Percentiles rank a stretch among this genome's conserved stretches.
phyloP scores from a whole-genome alignment of 2,113 vertebrate genomes.

The Rhinichthys klamathensis region DNA sequence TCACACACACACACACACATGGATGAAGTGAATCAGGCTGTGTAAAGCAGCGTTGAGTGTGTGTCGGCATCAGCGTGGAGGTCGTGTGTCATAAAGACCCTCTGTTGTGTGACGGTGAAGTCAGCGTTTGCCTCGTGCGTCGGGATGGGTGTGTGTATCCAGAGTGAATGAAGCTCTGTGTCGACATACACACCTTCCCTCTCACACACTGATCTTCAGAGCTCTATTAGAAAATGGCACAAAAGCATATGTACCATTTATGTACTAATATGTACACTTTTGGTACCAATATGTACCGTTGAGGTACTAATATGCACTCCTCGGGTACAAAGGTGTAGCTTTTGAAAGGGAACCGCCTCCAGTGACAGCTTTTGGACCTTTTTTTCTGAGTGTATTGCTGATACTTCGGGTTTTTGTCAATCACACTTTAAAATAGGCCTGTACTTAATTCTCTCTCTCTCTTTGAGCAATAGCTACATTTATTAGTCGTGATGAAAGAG shows the following conservation, averaged over 20 bases:
- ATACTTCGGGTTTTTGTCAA: not conserved
- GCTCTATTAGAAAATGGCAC: not conserved
- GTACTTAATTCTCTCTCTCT: not conserved
- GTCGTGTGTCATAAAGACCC: not conserved
- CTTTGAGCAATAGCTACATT: too few relatives aligned
- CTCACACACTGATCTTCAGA: not conserved
- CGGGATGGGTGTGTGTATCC: not conserved
- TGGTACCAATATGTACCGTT: too few relatives aligned
- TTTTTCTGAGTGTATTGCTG: not conserved
- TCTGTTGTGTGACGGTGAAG: constrained; percentile 29
- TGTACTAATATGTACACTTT: too few relatives aligned
- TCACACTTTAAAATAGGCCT: not conserved
- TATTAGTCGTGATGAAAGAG: too few relatives aligned
- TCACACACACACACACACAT: not conserved
- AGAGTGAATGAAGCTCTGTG: constrained; percentile 16
- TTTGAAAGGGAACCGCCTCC: too few relatives aligned
- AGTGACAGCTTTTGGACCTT: too few relatives aligned
- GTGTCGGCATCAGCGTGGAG: not conserved
- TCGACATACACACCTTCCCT: not conserved
- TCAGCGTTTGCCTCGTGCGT: constrained; percentile 1
- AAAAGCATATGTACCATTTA: too few relatives aligned
- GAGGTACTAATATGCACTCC: too few relatives aligned
- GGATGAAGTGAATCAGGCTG: not conserved
- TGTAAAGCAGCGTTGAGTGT: not conserved
- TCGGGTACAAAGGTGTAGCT: too few relatives aligned